Base-by-base conservation (phyloP, 2,888 invertebrate genomes). In the Dicycla oo region DNA sequence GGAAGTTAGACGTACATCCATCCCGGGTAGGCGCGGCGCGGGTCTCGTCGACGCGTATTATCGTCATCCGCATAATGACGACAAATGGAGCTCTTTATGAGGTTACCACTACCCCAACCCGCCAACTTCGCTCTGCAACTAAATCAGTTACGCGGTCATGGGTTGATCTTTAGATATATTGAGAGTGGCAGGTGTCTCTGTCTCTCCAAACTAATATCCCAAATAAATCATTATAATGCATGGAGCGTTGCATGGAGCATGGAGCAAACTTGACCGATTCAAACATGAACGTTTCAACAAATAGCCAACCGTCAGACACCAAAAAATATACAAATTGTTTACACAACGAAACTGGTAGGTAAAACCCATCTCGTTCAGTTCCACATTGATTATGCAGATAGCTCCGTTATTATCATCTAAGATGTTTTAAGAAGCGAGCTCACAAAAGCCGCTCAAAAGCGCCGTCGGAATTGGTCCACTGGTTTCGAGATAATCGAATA, bases 51-150 rank as follows among this genome's bases (percentile, higher is more conserved):
- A 69, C 82, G 81, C 84, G 80, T 84, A 81, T 84, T 84, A 87
- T 83, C 84, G 85, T 86, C 91, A 86, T 93, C 91, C 88, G 88
- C 90, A 86, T 95, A 95, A 95, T 95, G 94, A 94, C 93, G 94
- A 95, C 94, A 93, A 94, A 95, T 95, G 94, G 94, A 92, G 92
- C 88, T 88, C 90, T 91, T 93, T 91, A 93, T 93, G 92, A 93
- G 90, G 91, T 92, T 92, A 90, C 92, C 92, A 93, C 93, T 93
- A 93, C 90, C 87, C 85, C 86, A 88, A 89, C 88, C 88, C 89
- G 91, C 87, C 91, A 89, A 90, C 89, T 90, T 86, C 86, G 88
- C 87, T 89, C 87, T 88, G 83, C 88, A 89, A 91, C 91, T 93
- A 93, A 93, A 93, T 93, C 92, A 92, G 91, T 93, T 91, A 91